Percentiles rank a stretch among this genome's conserved stretches.
Conservation (phyloP, 1,140 invertebrate genomes). For the Drosophila mojavensis region DNA sequence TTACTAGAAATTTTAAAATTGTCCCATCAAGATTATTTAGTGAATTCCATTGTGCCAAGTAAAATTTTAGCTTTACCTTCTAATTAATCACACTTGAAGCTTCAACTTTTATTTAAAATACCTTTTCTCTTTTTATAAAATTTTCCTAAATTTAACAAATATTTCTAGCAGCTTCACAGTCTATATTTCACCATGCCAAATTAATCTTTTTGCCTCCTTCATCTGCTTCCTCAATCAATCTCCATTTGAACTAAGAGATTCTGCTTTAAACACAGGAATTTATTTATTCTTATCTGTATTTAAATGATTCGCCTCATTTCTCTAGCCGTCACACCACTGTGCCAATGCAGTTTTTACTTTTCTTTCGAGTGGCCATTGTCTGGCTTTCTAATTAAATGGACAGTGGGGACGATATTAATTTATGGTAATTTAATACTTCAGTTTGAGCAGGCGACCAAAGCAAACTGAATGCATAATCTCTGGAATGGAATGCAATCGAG, state of each 20-base stretch:
- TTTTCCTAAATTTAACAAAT: too few species aligned
- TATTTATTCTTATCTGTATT: background rate
- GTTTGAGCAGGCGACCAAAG: constrained; percentile 10
- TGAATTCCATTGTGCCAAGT: too few species aligned
- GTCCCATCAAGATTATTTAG: too few species aligned
- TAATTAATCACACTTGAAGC: background rate
- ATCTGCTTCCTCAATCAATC: background rate
- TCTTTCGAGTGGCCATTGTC: constrained; percentile 39
- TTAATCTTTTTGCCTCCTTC: too few species aligned
- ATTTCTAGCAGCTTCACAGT: too few species aligned
- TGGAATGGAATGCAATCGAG: constrained; percentile 27
- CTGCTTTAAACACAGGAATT: too few species aligned
- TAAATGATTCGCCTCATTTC: background rate
- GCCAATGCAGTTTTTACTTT: constrained; percentile 37
- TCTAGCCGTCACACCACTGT: constrained; percentile 22
- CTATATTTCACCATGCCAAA: too few species aligned
- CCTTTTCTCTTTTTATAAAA: background rate
- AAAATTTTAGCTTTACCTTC: too few species aligned
- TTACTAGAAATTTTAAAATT: too few species aligned
- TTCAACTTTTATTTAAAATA: background rate
- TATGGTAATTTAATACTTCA: constrained; percentile 79
- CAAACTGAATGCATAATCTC: constrained; percentile 21
- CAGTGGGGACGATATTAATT: constrained; percentile 68
- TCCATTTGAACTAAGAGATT: too few species aligned
- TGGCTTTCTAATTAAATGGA: constrained; percentile 71